Base-by-base conservation (phyloP, 2,888 invertebrate genomes). In the Schizotus pectinicornis region DNA sequence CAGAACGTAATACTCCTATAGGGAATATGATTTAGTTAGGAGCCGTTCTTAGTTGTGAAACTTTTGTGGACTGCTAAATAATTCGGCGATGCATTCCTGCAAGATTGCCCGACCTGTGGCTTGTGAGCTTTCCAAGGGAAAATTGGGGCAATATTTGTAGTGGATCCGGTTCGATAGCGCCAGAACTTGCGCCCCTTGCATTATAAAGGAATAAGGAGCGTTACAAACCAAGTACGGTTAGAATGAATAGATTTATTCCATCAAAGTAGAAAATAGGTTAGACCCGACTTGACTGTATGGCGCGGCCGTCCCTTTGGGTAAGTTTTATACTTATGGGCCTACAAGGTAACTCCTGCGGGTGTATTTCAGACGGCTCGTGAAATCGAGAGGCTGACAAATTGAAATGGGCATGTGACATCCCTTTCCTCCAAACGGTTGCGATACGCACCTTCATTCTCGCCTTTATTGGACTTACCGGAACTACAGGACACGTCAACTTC, bases 301-400 rank as follows among this genome's bases (percentile, higher is more conserved):
- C 43, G 36, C 48, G 43, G 47, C 36, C 36, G 64, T 70, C 70
- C 67, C 69, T 62, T 59, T 59, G 70, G 70, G 65, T 63, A 69
- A 73, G 72, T 72, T 75, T 72, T 69, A 69, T 71, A 73, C 74
- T 74, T 75, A 72, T 68, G 73, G 72, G 73, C 70, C 72, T 70
- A 65, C 67, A 68, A 71, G 68, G 72, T 69, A 71, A 74, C 69
- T 75, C 75, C 74, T 74, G 67, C 61, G 74, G 75, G 76, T 74
- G 71, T 76, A 75, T 76, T 77, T 75, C 73, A 71, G 71, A 60
- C 63, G 71, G 68, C 63, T 71, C 69, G 73, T 72, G 71, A 74
- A 75, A 75, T 75, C 69, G 72, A 70, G 71, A 67, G 68, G 66
- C 68, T 77, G 75, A 77, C 76, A 75, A 77, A 77, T 77, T 77